A percentile compares a stretch with the other conserved stretches of the same genome.
Evolutionary conservation across 2,888 invertebrate genomes (phyloP).

Genomic region (Silvanus unidentatus): DNA sequence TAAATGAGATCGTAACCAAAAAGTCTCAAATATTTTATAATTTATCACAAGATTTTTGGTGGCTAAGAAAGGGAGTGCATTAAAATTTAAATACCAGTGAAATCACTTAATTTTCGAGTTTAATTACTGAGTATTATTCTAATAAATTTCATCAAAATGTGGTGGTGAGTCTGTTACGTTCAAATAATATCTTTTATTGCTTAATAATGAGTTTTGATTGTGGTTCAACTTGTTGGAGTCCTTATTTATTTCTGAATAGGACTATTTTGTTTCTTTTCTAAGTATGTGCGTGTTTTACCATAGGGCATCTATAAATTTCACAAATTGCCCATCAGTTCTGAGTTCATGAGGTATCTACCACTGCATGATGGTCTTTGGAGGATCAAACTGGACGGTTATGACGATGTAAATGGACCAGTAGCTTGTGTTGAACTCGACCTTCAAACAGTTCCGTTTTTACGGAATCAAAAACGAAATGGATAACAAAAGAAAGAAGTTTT

Average conservation of each 20-base stretch:
- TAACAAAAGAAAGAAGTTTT: background rate
- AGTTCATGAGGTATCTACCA: conserved; percentile 25
- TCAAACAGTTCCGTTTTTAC: conserved; percentile 18
- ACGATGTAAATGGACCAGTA: conserved; percentile 17
- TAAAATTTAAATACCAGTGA: conserved; percentile 2
- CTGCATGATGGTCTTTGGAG: conserved; percentile 33
- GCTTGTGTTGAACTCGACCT: conserved; percentile 27
- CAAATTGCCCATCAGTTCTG: conserved; percentile 20
- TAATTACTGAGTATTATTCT: conserved; percentile 1
- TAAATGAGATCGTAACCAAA: conserved; percentile 17
- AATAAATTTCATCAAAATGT: conserved; percentile 2
- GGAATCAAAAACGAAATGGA: background rate
- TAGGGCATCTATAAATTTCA: conserved; percentile 27
- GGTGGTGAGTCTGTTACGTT: background rate
- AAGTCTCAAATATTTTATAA: conserved; percentile 20
- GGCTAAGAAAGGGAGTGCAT: background rate
- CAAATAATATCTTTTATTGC: conserved; percentile 1
- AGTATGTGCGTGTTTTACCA: too few relatives aligned
- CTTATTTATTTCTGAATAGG: background rate
- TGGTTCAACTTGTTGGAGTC: background rate
- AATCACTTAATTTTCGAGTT: conserved; percentile 1
- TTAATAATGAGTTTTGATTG: background rate
- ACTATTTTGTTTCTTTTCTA: too few relatives aligned
- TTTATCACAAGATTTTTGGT: conserved; percentile 16
- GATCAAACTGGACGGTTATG: conserved; percentile 27